Base-by-base conservation (phyloP, 2,113 vertebrate genomes). In the Dipodomys ordii region DNA sequence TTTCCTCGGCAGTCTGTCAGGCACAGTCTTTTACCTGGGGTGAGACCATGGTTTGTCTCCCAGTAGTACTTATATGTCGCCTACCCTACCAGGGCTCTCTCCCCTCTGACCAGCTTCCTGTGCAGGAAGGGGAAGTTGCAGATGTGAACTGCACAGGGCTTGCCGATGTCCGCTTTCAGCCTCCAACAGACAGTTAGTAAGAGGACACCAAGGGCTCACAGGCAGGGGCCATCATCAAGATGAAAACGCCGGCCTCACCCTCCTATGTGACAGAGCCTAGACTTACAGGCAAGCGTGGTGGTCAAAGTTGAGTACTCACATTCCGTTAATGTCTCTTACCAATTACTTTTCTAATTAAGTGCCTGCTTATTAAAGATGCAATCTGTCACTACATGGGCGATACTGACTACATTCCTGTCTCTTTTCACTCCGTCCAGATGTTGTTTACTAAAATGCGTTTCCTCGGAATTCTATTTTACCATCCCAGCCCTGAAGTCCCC, bases 321-420 rank as follows among this genome's bases (percentile, higher is more conserved):
- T 93, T 94, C 84, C 46, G n/a, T 74, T 95, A 87, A 72, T 44
- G 81, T 78, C 77, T 94, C 89, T 89, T 96, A 94, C 86, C 92
- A 96, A 95, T 94, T 94, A 92, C 92, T 93, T 96, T 96, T 95
- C 97, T 97, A 96, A 96, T 97, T 96, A 95, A 93, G 88, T 32
- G 67, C 20, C 57, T 92, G 85, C 88, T 97, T 96, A 92, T 97
- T 96, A 97, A 94, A 97, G 96, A 97, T 76, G 88, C 96, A 96
- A 94, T 97, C 97, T 97, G 96, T 96, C 94, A 94, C 90, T 19
- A 28, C 88, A 88, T 1, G 82, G 94, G 60, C 83, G 92, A 93
- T 79, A 60, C 87, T 76, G 8, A 60, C 82, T 83, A 16, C 64
- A 28, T 80, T 67, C 85, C 82, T 1, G n/a, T 88, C 83, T 88